Evolutionary conservation across 2,888 invertebrate species (phyloP).

Genomic region (Caenorhabditis sp.): DNA sequence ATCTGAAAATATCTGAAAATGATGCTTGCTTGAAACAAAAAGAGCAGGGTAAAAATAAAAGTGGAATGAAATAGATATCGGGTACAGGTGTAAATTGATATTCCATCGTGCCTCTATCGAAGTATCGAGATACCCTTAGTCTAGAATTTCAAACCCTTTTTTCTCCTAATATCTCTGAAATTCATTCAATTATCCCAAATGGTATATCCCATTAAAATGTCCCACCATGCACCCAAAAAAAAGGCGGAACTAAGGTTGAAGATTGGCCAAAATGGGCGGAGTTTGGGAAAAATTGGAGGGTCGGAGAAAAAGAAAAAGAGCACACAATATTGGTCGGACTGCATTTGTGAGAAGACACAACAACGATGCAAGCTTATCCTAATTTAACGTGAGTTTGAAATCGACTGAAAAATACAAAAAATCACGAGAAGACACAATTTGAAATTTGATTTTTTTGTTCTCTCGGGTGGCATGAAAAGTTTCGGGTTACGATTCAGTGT

Average conservation of each 20-base stretch:
- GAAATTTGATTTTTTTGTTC: constrained; percentile 8
- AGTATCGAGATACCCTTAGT: not conserved
- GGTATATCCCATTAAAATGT: not conserved
- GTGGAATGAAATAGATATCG: not conserved
- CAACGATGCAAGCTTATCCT: not conserved
- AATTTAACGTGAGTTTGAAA: not conserved
- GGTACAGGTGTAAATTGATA: constrained; percentile 3
- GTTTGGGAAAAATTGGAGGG: no score
- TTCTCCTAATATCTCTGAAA: not conserved
- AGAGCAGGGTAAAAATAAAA: no score
- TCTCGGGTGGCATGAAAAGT: not conserved
- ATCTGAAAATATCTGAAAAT: no score
- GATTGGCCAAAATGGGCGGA: constrained; percentile 1
- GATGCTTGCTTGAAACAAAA: no score
- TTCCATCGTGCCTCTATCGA: not conserved
- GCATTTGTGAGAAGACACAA: no score
- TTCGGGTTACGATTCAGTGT: constrained; percentile 35
- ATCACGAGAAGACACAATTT: not conserved
- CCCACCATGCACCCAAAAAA: not conserved
- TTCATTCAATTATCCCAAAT: not conserved
- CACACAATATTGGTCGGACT: constrained; percentile 1
- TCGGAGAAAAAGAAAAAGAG: not conserved
- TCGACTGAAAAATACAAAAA: not conserved
- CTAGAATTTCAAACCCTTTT: not conserved
- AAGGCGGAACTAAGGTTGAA: not conserved